Base-by-base conservation (phyloP, 2,888 invertebrate genomes). In the Carcina quercana region DNA sequence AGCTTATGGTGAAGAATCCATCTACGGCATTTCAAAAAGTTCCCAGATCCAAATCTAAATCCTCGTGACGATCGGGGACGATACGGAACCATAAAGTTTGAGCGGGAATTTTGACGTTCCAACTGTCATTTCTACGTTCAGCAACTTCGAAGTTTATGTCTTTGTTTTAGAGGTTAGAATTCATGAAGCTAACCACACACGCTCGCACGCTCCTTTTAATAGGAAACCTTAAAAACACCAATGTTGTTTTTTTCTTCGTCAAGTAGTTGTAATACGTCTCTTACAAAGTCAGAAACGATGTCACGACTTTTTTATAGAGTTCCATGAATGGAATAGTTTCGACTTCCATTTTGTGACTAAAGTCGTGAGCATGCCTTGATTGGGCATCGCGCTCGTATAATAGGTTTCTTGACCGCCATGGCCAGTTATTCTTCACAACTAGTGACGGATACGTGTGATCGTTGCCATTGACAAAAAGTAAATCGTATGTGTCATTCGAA, bases 11-110 rank as follows among this genome's bases (percentile, higher is more conserved):
- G 61, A 63, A 68, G 64, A 65, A 58, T 52, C 59, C 62, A 65
- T 71, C n/a, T 71, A 72, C 53, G 55, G 53, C 58, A 64, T 62
- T 71, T 71, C 65, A 71, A 70, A 64, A 67, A 69, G 70, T 74
- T 71, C 68, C n/a, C 66, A 72, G 67, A 78, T 78, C 72, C 65
- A 64, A 70, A 76, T 74, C 71, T 70, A 72, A 73, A 70, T 71
- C 66, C 46, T 68, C 74, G 71, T 75, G 78, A 76, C 75, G 67
- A 61, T 62, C 53, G 59, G 55, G 50, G 56, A 63, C 61, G 55
- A 64, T 62, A 59, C 56, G 55, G 53, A 47, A 50, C 6, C 49
- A 51, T 56, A 57, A 65, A 58, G 53, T 57, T 53, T 43, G 53
- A 49, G 46, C 53, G 53, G 53, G 52, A 61, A 52, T 53, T 57